Evolutionary conservation across 2,113 vertebrate genomes (phyloP).

Genomic region (Cryptotis parvus): DNA sequence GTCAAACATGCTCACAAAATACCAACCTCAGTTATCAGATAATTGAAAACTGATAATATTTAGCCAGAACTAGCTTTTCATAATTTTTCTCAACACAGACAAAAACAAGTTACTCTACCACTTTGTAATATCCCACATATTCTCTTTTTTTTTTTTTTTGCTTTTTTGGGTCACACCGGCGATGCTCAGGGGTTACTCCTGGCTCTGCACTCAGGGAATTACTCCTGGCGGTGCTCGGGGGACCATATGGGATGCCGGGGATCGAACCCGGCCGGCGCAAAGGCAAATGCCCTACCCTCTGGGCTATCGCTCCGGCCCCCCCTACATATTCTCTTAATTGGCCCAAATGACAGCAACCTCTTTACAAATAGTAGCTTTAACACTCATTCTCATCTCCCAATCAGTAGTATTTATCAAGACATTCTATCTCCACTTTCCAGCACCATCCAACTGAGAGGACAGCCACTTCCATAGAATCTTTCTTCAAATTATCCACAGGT

Average conservation of each 20-base stretch:
- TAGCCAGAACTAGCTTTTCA: conserved; percentile 1
- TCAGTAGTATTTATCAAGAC: background rate
- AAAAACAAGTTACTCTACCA: background rate
- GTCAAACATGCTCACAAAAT: background rate
- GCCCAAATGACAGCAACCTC: background rate
- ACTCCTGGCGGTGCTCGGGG: too few species aligned
- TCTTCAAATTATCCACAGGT: background rate
- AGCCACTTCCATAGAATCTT: background rate
- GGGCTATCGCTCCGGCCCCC: too few species aligned
- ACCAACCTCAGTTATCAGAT: background rate
- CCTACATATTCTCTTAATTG: background rate
- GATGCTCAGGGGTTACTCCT: too few species aligned
- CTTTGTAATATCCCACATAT: background rate
- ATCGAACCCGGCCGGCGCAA: too few species aligned
- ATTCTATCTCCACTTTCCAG: background rate
- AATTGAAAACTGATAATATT: background rate
- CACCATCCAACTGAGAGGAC: background rate
- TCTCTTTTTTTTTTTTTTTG: too few species aligned
- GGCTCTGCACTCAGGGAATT: too few species aligned
- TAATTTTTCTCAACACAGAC: conserved; percentile 36
- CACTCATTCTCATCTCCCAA: background rate
- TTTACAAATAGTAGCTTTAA: background rate
- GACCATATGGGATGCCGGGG: too few species aligned
- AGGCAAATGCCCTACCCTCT: too few species aligned
- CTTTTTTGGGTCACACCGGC: too few species aligned